Conservation (phyloP, 2,888 invertebrate genomes). For the Clostera curtula region DNA sequence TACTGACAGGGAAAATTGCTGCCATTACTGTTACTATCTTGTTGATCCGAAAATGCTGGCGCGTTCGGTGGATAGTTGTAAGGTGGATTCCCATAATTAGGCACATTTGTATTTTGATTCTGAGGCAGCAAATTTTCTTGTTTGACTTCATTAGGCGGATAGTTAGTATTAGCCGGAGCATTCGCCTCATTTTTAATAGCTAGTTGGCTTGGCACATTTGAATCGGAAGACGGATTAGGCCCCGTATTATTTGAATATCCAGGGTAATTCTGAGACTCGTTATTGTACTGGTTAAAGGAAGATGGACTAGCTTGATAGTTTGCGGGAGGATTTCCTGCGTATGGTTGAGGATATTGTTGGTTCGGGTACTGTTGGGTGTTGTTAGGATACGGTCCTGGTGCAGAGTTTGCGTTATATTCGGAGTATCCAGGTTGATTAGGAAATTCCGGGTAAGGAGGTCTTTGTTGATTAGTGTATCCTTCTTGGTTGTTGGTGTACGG, state of each 20-base stretch:
- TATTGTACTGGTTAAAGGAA: slow-evolving; percentile 50
- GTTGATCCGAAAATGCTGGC: slow-evolving; percentile 35
- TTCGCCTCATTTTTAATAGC: slow-evolving; percentile 19
- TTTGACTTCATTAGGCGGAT: slow-evolving; percentile 36
- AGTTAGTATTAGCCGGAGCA: slow-evolving; percentile 20
- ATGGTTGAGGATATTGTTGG: slow-evolving; percentile 45
- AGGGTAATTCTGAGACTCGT: slow-evolving; percentile 41
- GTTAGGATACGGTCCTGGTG: slow-evolving; percentile 34
- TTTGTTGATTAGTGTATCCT: slow-evolving; percentile 41
- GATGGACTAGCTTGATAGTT: slow-evolving; percentile 38
- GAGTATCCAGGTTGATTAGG: slow-evolving; percentile 42
- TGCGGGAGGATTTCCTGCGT: slow-evolving; percentile 32
- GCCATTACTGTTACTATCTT: slow-evolving; percentile 32
- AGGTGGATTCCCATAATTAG: slow-evolving; percentile 34
- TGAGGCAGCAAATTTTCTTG: no score
- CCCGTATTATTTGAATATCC: slow-evolving; percentile 44
- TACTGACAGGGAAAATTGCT: slow-evolving; percentile 44
- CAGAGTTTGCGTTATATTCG: slow-evolving; percentile 43
- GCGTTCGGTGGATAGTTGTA: slow-evolving; percentile 46
- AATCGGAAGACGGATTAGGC: slow-evolving; percentile 26
- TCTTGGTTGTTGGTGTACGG: slow-evolving; percentile 50
- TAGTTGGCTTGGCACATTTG: slow-evolving; percentile 20
- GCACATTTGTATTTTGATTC: slow-evolving; percentile 27
- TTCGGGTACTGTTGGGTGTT: slow-evolving; percentile 43
- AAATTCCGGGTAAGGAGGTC: slow-evolving; percentile 46